Conservation (phyloP, 2,113 vertebrate species). For the Hylia prasina region DNA sequence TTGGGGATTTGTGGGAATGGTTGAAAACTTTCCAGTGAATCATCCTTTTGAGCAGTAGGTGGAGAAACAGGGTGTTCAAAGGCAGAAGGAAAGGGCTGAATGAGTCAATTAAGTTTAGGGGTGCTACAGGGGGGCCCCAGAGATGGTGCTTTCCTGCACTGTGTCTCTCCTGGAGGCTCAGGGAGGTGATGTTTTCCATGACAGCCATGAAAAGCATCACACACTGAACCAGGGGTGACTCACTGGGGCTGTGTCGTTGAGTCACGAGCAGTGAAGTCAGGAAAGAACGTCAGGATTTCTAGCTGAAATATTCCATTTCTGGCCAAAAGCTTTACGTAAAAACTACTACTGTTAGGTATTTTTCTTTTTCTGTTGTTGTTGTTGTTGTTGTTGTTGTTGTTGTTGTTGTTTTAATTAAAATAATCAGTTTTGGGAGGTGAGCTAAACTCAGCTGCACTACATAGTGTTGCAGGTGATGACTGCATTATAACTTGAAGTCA, state of each 20-base stretch:
- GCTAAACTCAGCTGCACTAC: not conserved
- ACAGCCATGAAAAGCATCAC: not conserved
- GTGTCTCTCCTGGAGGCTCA: not conserved
- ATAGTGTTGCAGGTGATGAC: not conserved
- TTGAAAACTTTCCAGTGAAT: not conserved
- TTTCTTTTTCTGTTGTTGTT: not conserved
- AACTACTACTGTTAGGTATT: fast-evolving
- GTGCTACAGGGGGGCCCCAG: not conserved
- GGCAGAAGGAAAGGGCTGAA: not conserved
- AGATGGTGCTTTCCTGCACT: not conserved
- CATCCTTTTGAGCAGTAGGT: not conserved
- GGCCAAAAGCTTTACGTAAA: not conserved
- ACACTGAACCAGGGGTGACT: not conserved
- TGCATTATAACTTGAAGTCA: not conserved
- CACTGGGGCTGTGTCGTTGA: not conserved
- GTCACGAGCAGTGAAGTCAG: not conserved
- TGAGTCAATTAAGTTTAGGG: not conserved
- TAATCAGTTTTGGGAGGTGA: not conserved
- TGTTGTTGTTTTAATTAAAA: not conserved
- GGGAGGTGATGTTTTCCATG: not conserved
- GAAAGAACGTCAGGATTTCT: not conserved
- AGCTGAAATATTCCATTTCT: not conserved
- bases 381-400: too few species aligned
- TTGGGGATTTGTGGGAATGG: not conserved
- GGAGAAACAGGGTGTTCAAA: not conserved